Evolutionary conservation across 2,797 vertebrate genomes (phyloP).

Genomic region (Manis pentadactyla): DNA sequence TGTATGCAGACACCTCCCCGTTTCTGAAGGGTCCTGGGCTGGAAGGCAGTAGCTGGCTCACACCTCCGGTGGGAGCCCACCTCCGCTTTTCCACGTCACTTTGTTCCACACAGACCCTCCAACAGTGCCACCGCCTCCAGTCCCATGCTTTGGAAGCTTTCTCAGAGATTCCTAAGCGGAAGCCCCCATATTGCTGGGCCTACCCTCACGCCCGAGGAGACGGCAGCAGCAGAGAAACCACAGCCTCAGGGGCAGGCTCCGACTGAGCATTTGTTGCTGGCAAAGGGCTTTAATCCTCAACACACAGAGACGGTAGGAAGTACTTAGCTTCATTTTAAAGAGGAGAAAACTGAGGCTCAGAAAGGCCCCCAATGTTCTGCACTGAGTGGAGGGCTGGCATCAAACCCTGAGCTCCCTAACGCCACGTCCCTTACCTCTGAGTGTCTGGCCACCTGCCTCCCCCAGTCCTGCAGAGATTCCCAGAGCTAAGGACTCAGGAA

Average conservation of each 20-base stretch:
- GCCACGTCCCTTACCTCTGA: rapidly evolving
- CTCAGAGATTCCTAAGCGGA: background rate
- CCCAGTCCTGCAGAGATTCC: background rate
- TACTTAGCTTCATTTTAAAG: background rate
- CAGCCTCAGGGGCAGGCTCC: background rate
- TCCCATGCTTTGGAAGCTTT: background rate
- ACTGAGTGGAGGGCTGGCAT: background rate
- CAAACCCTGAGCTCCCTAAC: background rate
- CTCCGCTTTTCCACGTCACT: background rate
- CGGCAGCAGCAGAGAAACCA: background rate
- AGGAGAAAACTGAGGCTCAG: constrained; percentile 28
- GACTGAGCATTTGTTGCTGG: background rate
- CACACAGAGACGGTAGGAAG: background rate
- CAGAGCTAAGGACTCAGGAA: background rate
- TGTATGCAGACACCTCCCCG: background rate
- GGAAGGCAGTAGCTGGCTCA: background rate
- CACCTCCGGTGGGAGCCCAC: too few relatives aligned
- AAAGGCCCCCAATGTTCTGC: background rate
- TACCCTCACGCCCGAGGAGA: background rate
- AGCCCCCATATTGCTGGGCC: rapidly evolving
- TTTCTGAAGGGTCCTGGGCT: background rate
- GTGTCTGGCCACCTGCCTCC: background rate
- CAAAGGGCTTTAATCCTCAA: background rate
- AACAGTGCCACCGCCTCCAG: background rate
- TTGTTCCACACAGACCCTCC: background rate